Conservation (phyloP, 2,113 vertebrate genomes). For the Nannobrachium achirus region DNA sequence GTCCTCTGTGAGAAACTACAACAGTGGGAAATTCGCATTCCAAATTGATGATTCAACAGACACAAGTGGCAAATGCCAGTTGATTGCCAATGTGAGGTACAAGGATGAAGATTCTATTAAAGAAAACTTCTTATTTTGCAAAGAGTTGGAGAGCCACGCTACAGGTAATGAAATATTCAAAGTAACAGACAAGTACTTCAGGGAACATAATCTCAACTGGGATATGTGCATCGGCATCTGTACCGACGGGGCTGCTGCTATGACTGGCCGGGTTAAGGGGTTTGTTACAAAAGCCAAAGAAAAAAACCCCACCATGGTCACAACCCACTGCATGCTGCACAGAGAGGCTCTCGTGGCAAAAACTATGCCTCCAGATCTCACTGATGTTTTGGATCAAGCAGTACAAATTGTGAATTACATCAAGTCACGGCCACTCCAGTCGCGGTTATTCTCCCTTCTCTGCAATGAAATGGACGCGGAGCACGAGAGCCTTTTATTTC, state of each 20-base stretch:
- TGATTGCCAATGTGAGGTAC: slow-evolving; percentile 60
- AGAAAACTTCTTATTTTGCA: slow-evolving; percentile 62
- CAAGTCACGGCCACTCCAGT: slow-evolving; percentile 21
- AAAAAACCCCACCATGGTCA: slow-evolving; percentile 48
- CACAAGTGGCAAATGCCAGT: slow-evolving; percentile 54
- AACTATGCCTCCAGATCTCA: slow-evolving; percentile 10
- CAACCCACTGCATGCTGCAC: slow-evolving; percentile 22
- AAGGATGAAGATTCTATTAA: slow-evolving; percentile 60
- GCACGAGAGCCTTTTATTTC: slow-evolving; percentile 19
- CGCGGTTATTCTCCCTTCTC: slow-evolving; percentile 12
- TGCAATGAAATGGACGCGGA: slow-evolving; percentile 25
- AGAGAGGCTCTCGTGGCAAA: slow-evolving; percentile 23
- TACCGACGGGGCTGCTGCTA: slow-evolving; percentile 61
- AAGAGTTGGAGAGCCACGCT: slow-evolving; percentile 55
- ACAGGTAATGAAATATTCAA: slow-evolving; percentile 62
- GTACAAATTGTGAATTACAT: slow-evolving; percentile 24
- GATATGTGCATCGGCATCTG: slow-evolving; percentile 64
- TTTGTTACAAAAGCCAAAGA: slow-evolving; percentile 58
- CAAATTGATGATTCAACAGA: slow-evolving; percentile 60
- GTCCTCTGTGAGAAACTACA: slow-evolving; percentile 57
- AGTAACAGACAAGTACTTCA: no score
- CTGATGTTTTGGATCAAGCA: slow-evolving; percentile 19
- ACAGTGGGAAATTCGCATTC: slow-evolving; percentile 56
- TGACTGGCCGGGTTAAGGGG: slow-evolving; percentile 56
- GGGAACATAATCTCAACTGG: no score